Base-by-base conservation (phyloP, 2,797 vertebrate species). In the Gymnothorax javanicus region DNA sequence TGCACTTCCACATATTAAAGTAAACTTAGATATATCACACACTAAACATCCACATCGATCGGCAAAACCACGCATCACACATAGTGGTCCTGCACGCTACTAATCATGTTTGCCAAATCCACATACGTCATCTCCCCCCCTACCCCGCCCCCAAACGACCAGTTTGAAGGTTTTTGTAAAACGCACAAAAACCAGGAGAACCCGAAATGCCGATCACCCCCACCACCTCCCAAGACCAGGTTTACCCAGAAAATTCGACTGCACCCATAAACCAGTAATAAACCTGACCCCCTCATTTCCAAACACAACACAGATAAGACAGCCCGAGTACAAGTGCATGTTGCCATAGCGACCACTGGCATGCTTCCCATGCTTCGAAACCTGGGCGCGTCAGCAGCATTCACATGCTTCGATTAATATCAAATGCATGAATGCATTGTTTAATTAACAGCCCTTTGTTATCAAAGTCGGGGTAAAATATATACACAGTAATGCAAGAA, bases 291-390 rank as follows among this genome's bases (percentile, higher is more conserved):
- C 23, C 54, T 59, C 56, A 25, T 20, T 64, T 23, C 20, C 12
- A 27, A 62, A 73, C 62, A 12, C 12, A 20, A 23, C 11, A 43
- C 1, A 52, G 33, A 69, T 23, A 11, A 59, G 56, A 60, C 56
- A 59, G 56, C 27, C 20, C 7, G 27, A 83, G 82, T 59, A 23
- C 82, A 83, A 59, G 82, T 25, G 13, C 58, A 56, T 27, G 82
- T 60, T 60, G 17, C 54, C 81, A 58, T 27, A 13, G 73, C 33
- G 25, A 43, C n/a, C 84, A 20, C 43, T 8, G n/a, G 13, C 82
- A 86, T 79, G 79, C 86, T 52, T 57, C 69, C 33, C 88, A 82
- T 84, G 82, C 71, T 43, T 81, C 82, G 69, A 27, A 67, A 13
- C 7, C 56, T 54, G 43, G 50, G 20, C 15, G 59, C 62, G 43